Percentiles rank a stretch among this genome's conserved stretches.
Evolutionary conservation across 2,113 vertebrate genomes (phyloP).

Genomic region (Cebidichthys violaceus): DNA sequence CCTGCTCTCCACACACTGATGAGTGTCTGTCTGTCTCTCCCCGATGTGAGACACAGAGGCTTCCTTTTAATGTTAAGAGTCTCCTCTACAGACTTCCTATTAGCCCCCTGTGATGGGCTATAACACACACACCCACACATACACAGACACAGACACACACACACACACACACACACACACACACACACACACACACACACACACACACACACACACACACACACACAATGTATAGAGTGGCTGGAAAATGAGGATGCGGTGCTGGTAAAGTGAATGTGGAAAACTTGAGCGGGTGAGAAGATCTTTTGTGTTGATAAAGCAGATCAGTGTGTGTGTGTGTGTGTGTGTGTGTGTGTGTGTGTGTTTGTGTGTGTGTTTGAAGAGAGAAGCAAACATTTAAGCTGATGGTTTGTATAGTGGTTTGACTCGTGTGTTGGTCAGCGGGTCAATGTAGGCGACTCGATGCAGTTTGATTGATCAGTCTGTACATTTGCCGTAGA

Average conservation of each 20-base stretch:
- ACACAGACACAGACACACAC: too few relatives aligned
- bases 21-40: background rate
- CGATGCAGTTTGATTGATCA: background rate
- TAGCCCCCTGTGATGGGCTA: slow-evolving; percentile 16
- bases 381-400: slow-evolving; percentile 8
- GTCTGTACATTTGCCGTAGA: background rate
- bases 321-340: background rate
- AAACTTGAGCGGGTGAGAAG: background rate
- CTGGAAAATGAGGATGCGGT: background rate
- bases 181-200: background rate
- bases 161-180: slow-evolving; percentile 9
- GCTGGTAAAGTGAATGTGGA: background rate
- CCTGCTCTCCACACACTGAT: background rate
- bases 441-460: background rate
- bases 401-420: background rate
- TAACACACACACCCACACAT: background rate
- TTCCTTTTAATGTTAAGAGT: slow-evolving; percentile 31
- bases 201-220: background rate
- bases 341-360: background rate
- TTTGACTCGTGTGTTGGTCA: background rate
- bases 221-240: background rate
- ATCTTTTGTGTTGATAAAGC: background rate
- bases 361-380: background rate
- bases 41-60: slow-evolving; percentile 1
- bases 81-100: slow-evolving; percentile 21